phyloP scores from a whole-genome alignment of 2,113 vertebrate species.

The Dromiciops gliroides region DNA sequence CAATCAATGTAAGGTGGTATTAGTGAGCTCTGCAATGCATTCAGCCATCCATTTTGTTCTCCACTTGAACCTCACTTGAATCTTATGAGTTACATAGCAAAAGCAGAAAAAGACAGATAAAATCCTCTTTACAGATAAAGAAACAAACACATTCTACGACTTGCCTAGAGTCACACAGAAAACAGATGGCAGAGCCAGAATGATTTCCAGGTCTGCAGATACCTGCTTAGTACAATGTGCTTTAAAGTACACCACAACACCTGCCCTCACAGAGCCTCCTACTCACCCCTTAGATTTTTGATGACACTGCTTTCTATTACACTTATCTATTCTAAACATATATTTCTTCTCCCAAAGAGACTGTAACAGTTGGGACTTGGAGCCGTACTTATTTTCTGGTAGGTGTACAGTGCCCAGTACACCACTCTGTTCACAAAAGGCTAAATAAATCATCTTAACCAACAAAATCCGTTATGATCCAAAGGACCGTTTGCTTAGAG shows the following conservation, averaged over 20 bases:
- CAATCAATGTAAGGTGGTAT: background rate
- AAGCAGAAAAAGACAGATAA: background rate
- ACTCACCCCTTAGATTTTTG: background rate
- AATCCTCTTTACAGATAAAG: background rate
- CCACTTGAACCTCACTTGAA: background rate
- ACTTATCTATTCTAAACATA: background rate
- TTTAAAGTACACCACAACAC: background rate
- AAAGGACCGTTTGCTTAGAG: background rate
- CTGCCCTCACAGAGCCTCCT: slow-evolving; percentile 14
- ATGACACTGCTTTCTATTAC: background rate
- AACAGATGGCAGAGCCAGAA: background rate
- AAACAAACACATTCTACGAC: background rate
- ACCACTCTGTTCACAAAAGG: background rate
- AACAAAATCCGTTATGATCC: slow-evolving; percentile 29
- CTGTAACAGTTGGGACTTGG: background rate
- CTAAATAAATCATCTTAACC: slow-evolving; percentile 13
- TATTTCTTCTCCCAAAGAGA: slow-evolving; percentile 39
- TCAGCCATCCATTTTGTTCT: background rate
- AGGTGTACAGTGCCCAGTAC: background rate
- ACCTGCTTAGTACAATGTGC: background rate
- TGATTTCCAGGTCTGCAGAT: background rate
- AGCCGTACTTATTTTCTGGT: background rate
- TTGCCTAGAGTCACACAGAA: background rate
- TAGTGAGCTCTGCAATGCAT: background rate
- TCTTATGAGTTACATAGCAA: background rate